Evolutionary conservation across 2,113 vertebrate species (phyloP).

Genomic region (Dromaius novaehollandiae): DNA sequence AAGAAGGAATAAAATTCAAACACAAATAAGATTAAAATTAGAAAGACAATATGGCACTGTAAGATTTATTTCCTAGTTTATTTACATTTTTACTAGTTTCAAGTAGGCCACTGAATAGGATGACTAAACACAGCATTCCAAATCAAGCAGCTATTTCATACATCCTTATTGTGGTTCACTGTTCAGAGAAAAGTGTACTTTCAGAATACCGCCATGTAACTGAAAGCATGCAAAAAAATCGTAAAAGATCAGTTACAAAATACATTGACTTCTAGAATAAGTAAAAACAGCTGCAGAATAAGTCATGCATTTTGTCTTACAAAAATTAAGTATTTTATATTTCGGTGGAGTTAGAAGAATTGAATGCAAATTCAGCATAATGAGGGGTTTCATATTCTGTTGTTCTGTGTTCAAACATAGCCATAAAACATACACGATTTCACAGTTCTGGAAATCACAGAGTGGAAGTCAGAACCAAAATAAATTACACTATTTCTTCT

Average conservation of each 20-base stretch:
- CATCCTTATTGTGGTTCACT: neutral
- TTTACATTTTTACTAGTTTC: neutral
- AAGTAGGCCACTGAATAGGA: neutral
- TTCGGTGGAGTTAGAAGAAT: neutral
- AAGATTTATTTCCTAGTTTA: neutral
- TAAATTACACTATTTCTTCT: neutral
- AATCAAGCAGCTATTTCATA: neutral
- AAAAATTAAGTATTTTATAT: neutral
- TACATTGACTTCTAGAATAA: neutral
- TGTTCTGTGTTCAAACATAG: neutral
- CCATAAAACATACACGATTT: neutral
- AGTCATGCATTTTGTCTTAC: neutral
- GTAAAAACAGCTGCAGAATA: neutral
- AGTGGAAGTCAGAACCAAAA: neutral
- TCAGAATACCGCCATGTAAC: neutral
- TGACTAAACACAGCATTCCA: neutral
- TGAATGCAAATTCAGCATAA: too few species aligned
- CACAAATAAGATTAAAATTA: neutral
- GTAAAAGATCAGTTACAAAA: neutral
- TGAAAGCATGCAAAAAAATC: neutral
- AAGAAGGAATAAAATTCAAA: neutral
- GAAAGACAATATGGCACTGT: neutral
- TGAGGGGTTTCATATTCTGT: too few species aligned
- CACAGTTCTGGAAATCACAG: neutral
- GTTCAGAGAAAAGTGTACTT: neutral